phyloP scores from a whole-genome alignment of 2,113 vertebrate genomes.

The Catagonus wagneri region DNA sequence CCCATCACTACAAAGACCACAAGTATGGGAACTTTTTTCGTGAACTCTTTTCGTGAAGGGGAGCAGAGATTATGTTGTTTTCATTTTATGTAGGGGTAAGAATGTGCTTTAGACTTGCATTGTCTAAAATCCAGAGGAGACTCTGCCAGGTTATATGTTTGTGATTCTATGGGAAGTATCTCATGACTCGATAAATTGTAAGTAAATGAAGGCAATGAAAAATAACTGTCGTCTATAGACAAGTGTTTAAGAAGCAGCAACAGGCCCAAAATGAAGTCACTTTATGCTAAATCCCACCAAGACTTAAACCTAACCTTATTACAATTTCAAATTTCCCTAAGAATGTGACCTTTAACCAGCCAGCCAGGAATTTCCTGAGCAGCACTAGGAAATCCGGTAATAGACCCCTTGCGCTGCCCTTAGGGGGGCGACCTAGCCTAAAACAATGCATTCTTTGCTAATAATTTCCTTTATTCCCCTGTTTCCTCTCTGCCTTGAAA shows the following conservation, averaged over 20 bases:
- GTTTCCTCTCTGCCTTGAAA: neutral
- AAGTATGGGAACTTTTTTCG: neutral
- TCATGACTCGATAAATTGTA: neutral
- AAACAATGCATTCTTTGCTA: neutral
- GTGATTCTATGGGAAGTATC: neutral
- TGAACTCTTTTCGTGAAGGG: neutral
- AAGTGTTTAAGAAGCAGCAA: neutral
- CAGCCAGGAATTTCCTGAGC: neutral
- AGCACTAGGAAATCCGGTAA: neutral
- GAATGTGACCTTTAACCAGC: neutral
- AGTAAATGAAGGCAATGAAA: neutral
- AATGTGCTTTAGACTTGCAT: neutral
- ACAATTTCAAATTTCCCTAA: neutral
- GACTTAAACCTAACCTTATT: neutral
- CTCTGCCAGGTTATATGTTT: neutral
- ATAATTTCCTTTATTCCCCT: neutral
- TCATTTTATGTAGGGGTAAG: neutral
- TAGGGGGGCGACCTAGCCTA: neutral
- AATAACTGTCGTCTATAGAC: neutral
- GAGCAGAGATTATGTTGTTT: neutral
- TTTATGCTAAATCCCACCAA: neutral
- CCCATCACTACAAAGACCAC: neutral
- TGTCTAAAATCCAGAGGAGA: neutral
- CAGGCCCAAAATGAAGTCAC: neutral
- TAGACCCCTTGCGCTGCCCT: neutral